These are phyloP conservation scores for Styela clava DNA, from an alignment of 23 tunicate species.

Conservation along the genomic window DNA sequence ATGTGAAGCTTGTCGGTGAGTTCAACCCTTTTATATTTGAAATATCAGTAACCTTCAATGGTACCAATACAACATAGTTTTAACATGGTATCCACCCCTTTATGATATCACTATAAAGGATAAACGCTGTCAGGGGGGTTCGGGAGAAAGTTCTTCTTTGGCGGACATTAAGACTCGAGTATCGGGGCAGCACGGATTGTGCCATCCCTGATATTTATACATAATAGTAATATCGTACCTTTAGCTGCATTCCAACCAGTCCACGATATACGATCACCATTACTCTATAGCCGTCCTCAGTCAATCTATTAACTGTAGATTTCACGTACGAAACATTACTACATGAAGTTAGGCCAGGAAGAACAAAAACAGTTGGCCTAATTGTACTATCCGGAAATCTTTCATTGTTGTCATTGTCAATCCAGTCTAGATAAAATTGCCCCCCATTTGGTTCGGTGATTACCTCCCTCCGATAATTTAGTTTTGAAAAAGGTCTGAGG, in stretches of 20 bases:
- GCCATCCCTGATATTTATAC: too few relatives aligned
- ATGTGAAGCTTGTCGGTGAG: too few relatives aligned
- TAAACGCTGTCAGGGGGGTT: too few relatives aligned
- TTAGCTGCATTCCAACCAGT: constrained; percentile 18
- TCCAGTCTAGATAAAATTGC: constrained; percentile 61
- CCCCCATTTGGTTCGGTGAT: constrained; percentile 56
- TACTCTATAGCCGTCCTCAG: constrained; percentile 31
- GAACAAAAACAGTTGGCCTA: constrained; percentile 45
- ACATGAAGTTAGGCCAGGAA: constrained; percentile 70
- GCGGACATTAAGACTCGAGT: too few relatives aligned
- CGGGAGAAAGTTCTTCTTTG: too few relatives aligned
- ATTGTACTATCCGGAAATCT: not conserved
- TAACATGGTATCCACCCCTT: too few relatives aligned
- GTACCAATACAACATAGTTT: too few relatives aligned
- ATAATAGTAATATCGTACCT: too few relatives aligned
- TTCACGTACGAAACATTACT: constrained; percentile 32
- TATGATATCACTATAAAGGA: too few relatives aligned
- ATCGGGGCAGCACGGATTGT: too few relatives aligned
- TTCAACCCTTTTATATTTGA: too few relatives aligned
- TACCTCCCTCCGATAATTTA: constrained; percentile 32
- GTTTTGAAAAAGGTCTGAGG: not conserved
- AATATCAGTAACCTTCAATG: too few relatives aligned
- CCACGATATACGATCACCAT: constrained; percentile 72
- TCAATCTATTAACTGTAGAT: not conserved
- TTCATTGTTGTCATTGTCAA: constrained; percentile 13